Evolutionary conservation across 2,113 vertebrate genomes (phyloP).

Genomic region (Eretmodus cyanostictus): DNA sequence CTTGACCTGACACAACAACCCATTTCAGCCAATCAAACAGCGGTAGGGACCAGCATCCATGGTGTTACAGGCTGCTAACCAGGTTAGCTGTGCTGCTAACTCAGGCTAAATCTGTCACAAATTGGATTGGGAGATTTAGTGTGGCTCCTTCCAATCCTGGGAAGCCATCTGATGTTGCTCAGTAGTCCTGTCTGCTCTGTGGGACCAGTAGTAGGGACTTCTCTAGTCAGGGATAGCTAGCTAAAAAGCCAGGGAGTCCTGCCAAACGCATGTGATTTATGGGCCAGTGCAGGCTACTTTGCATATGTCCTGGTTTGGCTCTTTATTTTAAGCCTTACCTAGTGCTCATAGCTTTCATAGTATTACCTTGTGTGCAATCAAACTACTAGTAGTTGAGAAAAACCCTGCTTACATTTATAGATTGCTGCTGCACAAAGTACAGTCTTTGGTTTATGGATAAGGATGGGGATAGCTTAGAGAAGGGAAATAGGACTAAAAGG

Average conservation of each 20-base stretch:
- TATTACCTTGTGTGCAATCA: conserved; percentile 52
- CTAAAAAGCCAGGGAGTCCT: neutral
- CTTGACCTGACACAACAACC: conserved; percentile 40
- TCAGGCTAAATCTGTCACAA: neutral
- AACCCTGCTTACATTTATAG: conserved; percentile 78
- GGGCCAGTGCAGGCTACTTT: conserved; percentile 73
- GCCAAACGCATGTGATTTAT: conserved; percentile 78
- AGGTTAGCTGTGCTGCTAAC: conserved; percentile 27
- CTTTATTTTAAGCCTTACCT: conserved; percentile 64
- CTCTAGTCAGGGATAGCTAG: neutral
- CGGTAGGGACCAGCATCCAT: neutral
- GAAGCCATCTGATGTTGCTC: conserved; percentile 33
- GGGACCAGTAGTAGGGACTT: neutral
- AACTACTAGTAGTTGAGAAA: conserved; percentile 79
- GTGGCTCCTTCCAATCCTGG: neutral
- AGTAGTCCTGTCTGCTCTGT: neutral
- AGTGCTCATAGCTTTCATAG: conserved; percentile 72
- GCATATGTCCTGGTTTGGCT: conserved; percentile 77
- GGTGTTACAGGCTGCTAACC: conserved; percentile 28
- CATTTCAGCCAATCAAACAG: conserved; percentile 35
- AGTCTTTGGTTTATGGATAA: conserved; percentile 21
- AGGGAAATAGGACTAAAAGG: neutral
- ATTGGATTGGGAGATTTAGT: conserved; percentile 49
- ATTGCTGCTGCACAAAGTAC: conserved; percentile 67
- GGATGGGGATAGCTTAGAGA: neutral